These are phyloP conservation scores for Bolinopsis microptera DNA, from an alignment of 37 sponge, comb jelly and placozoan species.

Conservation along the genomic window DNA sequence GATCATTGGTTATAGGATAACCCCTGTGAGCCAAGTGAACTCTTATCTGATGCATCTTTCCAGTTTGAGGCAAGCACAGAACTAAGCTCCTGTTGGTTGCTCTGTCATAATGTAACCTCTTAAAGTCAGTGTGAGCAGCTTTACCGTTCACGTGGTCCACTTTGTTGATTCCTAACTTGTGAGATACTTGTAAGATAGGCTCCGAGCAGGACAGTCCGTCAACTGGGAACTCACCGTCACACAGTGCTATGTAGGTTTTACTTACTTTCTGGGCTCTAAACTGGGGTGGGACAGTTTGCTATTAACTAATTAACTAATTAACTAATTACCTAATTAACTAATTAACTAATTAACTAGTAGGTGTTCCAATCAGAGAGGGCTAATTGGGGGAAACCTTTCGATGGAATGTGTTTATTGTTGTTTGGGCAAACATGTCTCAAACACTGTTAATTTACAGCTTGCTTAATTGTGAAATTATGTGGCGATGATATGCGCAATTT, in stretches of 20 bases:
- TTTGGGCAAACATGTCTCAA: too few relatives aligned
- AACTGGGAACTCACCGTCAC: not conserved
- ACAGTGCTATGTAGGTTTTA: constrained; percentile 33
- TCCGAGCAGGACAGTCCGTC: not conserved
- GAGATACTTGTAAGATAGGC: constrained; percentile 24
- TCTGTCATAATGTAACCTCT: not conserved
- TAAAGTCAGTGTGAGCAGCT: constrained; percentile 50
- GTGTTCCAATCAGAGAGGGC: too few relatives aligned
- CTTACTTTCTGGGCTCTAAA: constrained; percentile 35
- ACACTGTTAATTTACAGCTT: too few relatives aligned
- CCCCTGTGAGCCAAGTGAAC: constrained; percentile 31
- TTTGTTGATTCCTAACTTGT: constrained; percentile 17
- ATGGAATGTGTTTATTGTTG: too few relatives aligned
- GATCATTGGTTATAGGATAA: constrained; percentile 46
- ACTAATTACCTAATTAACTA: too few relatives aligned
- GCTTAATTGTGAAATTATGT: too few relatives aligned
- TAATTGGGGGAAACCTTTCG: too few relatives aligned
- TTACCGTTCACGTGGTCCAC: constrained; percentile 28
- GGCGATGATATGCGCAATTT: too few relatives aligned
- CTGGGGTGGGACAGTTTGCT: too few relatives aligned
- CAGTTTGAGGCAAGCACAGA: constrained; percentile 5
- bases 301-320: too few relatives aligned
- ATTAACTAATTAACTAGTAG: too few relatives aligned
- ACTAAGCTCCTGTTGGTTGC: not conserved
- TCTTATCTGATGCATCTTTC: constrained; percentile 52